These are phyloP conservation scores for Ichneumoninae sp. DNA, from an alignment of 2,888 invertebrate species.

Conservation along the genomic window DNA sequence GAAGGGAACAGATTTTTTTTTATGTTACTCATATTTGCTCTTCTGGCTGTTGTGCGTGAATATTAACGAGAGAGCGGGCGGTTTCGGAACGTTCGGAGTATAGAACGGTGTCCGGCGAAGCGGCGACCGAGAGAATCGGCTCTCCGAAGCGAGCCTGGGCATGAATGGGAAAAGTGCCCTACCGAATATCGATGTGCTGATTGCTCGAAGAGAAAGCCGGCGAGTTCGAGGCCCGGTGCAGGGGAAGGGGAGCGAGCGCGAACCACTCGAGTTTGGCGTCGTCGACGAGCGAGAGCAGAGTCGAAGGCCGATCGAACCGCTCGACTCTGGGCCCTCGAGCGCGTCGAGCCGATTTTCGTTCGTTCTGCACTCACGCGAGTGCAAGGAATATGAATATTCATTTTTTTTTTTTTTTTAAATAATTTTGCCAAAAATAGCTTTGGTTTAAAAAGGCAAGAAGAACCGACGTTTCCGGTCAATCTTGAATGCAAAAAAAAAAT, in stretches of 20 bases:
- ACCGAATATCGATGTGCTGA: constrained; percentile 83
- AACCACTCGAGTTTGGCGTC: constrained; percentile 48
- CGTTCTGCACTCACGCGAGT: constrained; percentile 5
- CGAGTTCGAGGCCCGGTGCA: constrained; percentile 74
- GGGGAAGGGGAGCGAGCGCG: constrained; percentile 75
- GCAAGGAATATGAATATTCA: constrained; percentile 11
- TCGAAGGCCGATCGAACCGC: constrained; percentile 70
- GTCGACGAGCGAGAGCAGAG: constrained; percentile 77
- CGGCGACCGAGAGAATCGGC: constrained; percentile 32
- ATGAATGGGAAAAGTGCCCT: constrained; percentile 72
- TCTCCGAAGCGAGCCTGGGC: constrained; percentile 63
- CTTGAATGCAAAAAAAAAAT: not conserved
- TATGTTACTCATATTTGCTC: constrained; percentile 25
- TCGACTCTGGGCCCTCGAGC: constrained; percentile 7
- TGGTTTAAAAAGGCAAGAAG: not conserved
- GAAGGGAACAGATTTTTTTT: constrained; percentile 24
- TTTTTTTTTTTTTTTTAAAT: not conserved
- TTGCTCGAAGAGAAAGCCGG: constrained; percentile 83
- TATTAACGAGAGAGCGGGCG: constrained; percentile 55
- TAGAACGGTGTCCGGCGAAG: constrained; percentile 16
- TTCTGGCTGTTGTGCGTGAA: constrained; percentile 40
- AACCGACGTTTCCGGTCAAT: not conserved
- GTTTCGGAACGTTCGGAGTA: constrained; percentile 58
- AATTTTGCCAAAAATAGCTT: constrained; percentile 4
- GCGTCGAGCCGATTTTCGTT: constrained; percentile 32